Conservation (phyloP, 2,888 invertebrate genomes). For the Coleophora deauratella region DNA sequence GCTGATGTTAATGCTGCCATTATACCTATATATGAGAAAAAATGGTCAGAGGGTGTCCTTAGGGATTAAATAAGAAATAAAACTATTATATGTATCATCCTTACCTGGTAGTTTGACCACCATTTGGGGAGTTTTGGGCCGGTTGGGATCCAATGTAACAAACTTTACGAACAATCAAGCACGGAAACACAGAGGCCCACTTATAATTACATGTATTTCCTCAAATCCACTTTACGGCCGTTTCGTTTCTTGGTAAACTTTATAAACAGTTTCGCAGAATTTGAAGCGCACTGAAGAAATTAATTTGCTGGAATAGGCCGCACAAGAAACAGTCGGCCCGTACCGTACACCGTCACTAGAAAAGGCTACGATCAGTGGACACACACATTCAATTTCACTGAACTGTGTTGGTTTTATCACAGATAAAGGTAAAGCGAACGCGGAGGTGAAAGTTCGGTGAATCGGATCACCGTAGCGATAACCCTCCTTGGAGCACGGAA, state of each 20-base stretch:
- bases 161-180: conserved; percentile 51
- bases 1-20: too few relatives aligned
- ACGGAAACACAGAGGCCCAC: conserved; percentile 66
- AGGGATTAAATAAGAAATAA: too few relatives aligned
- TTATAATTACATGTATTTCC: conserved; percentile 66
- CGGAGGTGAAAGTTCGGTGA: conserved; percentile 68
- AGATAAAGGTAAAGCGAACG: conserved; percentile 64
- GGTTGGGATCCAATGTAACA: conserved; percentile 72
- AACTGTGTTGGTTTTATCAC: conserved; percentile 55
- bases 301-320: conserved; percentile 65
- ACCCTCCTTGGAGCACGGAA: conserved; percentile 43
- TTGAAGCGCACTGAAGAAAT: conserved; percentile 62
- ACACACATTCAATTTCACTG: conserved; percentile 68
- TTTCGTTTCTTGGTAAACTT: conserved; percentile 68
- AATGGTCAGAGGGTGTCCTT: too few relatives aligned
- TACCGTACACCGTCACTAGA: conserved; percentile 47
- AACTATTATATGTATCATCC: conserved; percentile 12
- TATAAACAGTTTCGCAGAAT: conserved; percentile 69
- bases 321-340: conserved; percentile 45
- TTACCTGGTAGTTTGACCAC: conserved; percentile 72
- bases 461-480: conserved; percentile 34
- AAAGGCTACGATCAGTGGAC: conserved; percentile 53
- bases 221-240: conserved; percentile 70
- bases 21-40: too few relatives aligned
- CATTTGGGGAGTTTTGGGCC: conserved; percentile 63